Conservation (phyloP, 37 sponge, comb jelly and placozoan species). For the Aphrocallistes beatrix region DNA sequence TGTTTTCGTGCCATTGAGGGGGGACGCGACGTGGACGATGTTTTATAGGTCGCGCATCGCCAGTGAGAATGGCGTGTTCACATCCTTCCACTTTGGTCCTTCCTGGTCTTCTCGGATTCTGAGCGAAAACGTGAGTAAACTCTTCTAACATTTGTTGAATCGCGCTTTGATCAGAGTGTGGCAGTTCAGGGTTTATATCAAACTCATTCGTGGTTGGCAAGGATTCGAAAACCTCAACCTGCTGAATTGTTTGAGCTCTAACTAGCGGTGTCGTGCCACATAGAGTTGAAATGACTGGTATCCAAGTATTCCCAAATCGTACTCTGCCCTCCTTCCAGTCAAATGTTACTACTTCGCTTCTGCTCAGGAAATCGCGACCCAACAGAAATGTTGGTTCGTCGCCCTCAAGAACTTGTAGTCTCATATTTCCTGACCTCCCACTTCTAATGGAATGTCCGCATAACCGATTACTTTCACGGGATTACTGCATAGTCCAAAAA, state of each 20-base stretch:
- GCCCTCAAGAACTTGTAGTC: neutral
- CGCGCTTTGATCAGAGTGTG: neutral
- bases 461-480: neutral
- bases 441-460: neutral
- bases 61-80: neutral
- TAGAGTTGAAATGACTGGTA: too few relatives aligned
- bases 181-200: neutral
- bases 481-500: neutral
- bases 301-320: too few relatives aligned
- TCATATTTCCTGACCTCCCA: neutral
- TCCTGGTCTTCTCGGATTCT: neutral
- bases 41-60: neutral
- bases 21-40: neutral
- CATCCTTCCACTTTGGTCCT: neutral
- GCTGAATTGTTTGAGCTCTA: too few relatives aligned
- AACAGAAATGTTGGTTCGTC: neutral
- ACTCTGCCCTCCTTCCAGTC: too few relatives aligned
- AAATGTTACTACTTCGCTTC: neutral
- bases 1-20: neutral
- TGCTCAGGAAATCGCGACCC: neutral
- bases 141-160: neutral
- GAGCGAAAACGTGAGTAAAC: neutral
- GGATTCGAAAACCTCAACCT: too few relatives aligned
- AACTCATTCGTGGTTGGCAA: neutral
- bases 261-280: too few relatives aligned